Evolutionary conservation across 1,140 invertebrate species (phyloP), one percentile per base, ranked within the genome.

Genomic region (Caerostris extrusa): DNA sequence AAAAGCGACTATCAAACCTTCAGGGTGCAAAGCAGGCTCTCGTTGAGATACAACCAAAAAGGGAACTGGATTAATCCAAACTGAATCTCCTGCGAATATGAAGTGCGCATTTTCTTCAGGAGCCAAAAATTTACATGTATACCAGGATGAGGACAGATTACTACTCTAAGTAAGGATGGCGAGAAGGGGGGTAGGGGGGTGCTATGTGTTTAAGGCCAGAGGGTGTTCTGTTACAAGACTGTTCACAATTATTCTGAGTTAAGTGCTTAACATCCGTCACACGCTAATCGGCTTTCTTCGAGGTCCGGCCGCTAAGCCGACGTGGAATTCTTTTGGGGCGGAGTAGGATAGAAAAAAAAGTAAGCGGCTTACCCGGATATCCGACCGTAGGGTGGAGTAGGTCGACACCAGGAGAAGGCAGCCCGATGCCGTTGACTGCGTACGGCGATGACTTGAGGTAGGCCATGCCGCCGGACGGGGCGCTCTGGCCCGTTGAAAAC

Each of bases 381-480:
- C 95, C 95, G 95, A 96, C 96, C 10, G 96, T 95, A 12, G 96
- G 95, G 92, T 96, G 96, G 56, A 96, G 95, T 53, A 96, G 95
- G 88, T 96, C 96, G 53, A 96, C 95, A 61, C 95, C 95, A 4
- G 96, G 95, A 8, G 95, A 95, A 19, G 95, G 95, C 34, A 96
- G 94, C 69, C 96, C 96, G 60, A 96, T 95, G 81, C 96, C 96
- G 94, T 96, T 96, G 90, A 96, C 96, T 14, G 96, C 95, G 95
- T 96, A 96, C 53, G 96, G 96, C 14, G 95, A 91, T 17, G 95
- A 95, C 93, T 96, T 96, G 89, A 95, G 95, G 94, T 96, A 96
- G 56, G 96, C 95, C 95, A 96, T 96, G 93, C 95, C 95, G 81
- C 95, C 58, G 61, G 95, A 64, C 19, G 94, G 90, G 92, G 85